These are phyloP conservation scores for Andrena chrysosceles DNA, from an alignment of 2,888 invertebrate genomes.

Conservation along the genomic window DNA sequence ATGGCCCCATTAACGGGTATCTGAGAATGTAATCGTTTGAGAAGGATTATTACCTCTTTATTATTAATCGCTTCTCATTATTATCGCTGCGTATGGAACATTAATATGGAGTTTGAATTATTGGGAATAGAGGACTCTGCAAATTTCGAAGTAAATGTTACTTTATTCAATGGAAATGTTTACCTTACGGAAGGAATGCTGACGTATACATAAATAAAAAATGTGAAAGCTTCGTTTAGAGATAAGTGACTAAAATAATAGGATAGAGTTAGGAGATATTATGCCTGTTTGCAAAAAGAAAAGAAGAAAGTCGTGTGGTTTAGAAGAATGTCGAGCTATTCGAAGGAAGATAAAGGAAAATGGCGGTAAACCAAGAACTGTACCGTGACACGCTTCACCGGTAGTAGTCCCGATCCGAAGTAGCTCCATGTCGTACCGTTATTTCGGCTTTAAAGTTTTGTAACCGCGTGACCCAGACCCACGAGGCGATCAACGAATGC, in stretches of 20 bases:
- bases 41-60: not conserved
- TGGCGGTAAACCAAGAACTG: conserved; percentile 55
- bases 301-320: too few species aligned
- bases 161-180: too few species aligned
- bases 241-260: too few species aligned
- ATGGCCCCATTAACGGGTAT: not conserved
- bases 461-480: conserved; percentile 84
- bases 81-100: not conserved
- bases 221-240: too few species aligned
- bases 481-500: conserved; percentile 60
- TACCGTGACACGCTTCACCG: conserved; percentile 63
- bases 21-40: not conserved
- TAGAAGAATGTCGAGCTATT: not conserved
- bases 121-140: too few species aligned
- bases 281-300: not conserved
- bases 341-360: conserved; percentile 32
- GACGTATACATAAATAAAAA: too few species aligned
- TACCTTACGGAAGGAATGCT: too few species aligned
- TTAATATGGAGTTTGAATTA: too few species aligned
- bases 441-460: conserved; percentile 82
- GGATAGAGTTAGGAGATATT: not conserved
- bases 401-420: conserved; percentile 73
- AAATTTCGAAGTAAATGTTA: too few species aligned
- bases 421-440: conserved; percentile 78
- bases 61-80: too few species aligned